A percentile compares a stretch with the other conserved stretches of the same genome.
These are phyloP conservation scores for Caenorhabditis inopinata DNA, from an alignment of 1,140 invertebrate species.

Conservation along the genomic window DNA sequence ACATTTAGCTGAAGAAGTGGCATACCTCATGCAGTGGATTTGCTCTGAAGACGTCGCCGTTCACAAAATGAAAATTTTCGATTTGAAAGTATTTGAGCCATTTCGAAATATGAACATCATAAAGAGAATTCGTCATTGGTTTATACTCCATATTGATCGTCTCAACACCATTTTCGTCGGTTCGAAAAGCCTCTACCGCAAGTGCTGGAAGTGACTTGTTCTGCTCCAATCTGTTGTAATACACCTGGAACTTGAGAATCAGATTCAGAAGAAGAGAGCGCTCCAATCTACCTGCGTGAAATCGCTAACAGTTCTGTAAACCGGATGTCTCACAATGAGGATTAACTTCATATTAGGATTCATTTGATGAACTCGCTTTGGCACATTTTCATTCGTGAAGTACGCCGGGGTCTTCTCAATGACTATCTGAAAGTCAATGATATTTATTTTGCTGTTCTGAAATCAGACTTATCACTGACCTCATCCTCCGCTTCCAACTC, in stretches of 20 bases:
- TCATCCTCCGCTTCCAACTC: conserved; percentile 37
- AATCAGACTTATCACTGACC: conserved; percentile 41
- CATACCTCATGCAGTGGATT: conserved; percentile 56
- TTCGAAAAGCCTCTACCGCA: conserved; percentile 52
- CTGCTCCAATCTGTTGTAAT: conserved; percentile 55
- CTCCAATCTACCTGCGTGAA: conserved; percentile 59
- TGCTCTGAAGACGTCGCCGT: conserved; percentile 58
- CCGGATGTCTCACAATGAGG: conserved; percentile 60
- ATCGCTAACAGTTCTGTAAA: conserved; percentile 58
- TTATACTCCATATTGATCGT: conserved; percentile 55
- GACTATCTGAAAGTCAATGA: conserved; percentile 48
- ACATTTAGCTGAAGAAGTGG: background rate
- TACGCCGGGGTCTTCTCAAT: conserved; percentile 65
- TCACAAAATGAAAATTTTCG: conserved; percentile 51
- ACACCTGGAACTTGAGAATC: conserved; percentile 44
- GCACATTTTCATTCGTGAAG: conserved; percentile 53
- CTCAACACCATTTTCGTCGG: background rate
- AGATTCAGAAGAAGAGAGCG: background rate
- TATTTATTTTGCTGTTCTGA: background rate
- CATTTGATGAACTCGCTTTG: conserved; percentile 54
- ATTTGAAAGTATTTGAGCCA: conserved; percentile 57
- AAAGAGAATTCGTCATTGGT: conserved; percentile 60
- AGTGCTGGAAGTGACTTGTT: conserved; percentile 58
- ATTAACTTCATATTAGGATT: conserved; percentile 61
- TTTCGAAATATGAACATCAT: conserved; percentile 51